Conservation (phyloP, 2,797 vertebrate genomes). For the Aselliscus stoliczkanus region DNA sequence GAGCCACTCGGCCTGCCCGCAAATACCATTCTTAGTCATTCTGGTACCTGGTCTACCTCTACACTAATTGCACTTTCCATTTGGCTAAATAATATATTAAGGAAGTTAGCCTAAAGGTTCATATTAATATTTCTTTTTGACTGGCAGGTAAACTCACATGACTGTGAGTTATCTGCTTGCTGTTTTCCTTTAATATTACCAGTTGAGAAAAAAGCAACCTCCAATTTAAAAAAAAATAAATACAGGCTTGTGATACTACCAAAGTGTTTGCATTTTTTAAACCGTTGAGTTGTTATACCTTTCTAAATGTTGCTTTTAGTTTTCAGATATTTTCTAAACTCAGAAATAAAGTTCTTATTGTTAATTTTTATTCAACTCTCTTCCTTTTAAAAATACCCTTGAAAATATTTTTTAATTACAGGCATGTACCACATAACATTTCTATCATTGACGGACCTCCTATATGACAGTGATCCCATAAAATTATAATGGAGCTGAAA, state of each 20-base stretch:
- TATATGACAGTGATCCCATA: background rate
- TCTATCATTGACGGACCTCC: background rate
- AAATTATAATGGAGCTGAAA: background rate
- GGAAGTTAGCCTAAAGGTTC: background rate
- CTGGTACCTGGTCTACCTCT: background rate
- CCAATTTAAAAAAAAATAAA: background rate
- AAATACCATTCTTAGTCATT: slow-evolving; percentile 41
- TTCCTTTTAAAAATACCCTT: slow-evolving; percentile 25
- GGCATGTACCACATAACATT: background rate
- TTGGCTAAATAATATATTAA: slow-evolving; percentile 25
- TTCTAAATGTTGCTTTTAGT: slow-evolving; percentile 35
- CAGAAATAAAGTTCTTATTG: slow-evolving; percentile 37
- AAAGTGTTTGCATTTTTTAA: slow-evolving; percentile 7
- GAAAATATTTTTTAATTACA: slow-evolving; percentile 31
- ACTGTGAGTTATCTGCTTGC: background rate
- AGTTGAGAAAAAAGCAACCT: background rate
- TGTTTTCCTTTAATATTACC: background rate
- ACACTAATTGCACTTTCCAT: background rate
- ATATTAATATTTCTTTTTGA: slow-evolving; percentile 20
- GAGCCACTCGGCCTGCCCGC: no score
- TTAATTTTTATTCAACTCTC: slow-evolving; percentile 7
- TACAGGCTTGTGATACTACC: background rate
- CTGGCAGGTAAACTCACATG: background rate
- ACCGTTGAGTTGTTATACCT: background rate
- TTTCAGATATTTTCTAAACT: slow-evolving; percentile 29